Percentiles rank a stretch among this genome's conserved stretches.
phyloP scores from a whole-genome alignment of 2,797 vertebrate genomes.

The Tapirus indicus region DNA sequence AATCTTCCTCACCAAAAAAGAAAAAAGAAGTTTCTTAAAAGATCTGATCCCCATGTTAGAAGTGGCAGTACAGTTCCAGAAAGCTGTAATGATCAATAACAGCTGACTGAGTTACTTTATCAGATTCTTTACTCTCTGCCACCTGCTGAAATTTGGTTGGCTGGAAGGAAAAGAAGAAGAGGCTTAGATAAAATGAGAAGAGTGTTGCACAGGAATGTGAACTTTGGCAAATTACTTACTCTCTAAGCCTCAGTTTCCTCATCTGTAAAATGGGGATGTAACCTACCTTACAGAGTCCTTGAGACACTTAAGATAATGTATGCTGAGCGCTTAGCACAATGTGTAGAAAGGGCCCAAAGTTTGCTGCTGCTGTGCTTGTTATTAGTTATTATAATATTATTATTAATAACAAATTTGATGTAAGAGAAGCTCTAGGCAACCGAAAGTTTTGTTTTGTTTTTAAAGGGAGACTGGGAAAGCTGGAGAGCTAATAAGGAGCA shows the following conservation, averaged over 20 bases:
- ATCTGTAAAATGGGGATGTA: background rate
- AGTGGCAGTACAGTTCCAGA: background rate
- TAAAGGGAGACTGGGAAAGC: background rate
- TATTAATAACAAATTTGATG: background rate
- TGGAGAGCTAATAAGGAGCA: background rate
- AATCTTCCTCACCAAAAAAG: no score
- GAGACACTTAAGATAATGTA: background rate
- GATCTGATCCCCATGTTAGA: background rate
- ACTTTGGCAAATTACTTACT: background rate
- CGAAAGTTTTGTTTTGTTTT: background rate
- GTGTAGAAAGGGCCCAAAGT: background rate
- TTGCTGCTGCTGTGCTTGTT: background rate
- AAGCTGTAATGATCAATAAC: background rate
- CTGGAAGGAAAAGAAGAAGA: background rate
- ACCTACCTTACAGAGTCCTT: background rate
- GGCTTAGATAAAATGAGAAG: background rate
- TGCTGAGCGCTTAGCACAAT: background rate
- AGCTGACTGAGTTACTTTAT: background rate
- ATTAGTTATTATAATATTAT: background rate
- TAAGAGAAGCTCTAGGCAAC: background rate
- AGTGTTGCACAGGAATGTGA: background rate
- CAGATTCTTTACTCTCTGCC: background rate
- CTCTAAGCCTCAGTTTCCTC: background rate
- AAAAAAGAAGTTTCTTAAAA: conserved; percentile 31
- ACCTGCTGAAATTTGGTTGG: background rate